Percentiles rank a stretch among this genome's conserved stretches.
phyloP scores from a whole-genome alignment of 1,140 invertebrate genomes.

The Archegozetes longisetosus region DNA sequence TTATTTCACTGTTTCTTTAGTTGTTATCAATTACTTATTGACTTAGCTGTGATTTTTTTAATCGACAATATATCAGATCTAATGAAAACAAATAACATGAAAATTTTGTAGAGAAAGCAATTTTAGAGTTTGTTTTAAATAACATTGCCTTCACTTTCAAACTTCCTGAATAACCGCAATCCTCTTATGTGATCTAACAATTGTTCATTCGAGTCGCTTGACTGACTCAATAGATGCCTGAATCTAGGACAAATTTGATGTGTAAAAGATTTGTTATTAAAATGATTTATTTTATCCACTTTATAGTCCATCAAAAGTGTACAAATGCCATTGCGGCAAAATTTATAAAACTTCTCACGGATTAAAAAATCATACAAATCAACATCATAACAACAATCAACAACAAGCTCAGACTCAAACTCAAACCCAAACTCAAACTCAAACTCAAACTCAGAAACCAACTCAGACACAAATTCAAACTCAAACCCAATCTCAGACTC shows the following conservation, averaged over 20 bases:
- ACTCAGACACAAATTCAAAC: not conserved
- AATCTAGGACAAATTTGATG: no score
- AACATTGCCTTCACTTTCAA: no score
- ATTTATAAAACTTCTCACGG: conserved; percentile 59
- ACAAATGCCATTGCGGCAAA: conserved; percentile 62
- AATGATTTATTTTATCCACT: conserved; percentile 23
- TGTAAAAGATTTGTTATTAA: no score
- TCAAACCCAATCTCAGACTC: no score
- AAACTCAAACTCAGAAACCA: not conserved
- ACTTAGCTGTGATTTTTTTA: not conserved
- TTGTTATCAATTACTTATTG: not conserved
- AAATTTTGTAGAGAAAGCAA: no score
- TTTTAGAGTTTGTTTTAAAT: no score
- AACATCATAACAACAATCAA: conserved; percentile 21
- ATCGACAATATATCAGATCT: not conserved
- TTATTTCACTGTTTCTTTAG: not conserved
- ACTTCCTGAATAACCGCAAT: no score
- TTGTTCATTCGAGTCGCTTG: no score
- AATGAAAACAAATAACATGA: no score
- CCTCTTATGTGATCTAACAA: not conserved
- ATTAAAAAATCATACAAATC: conserved; percentile 44
- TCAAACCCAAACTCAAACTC: not conserved
- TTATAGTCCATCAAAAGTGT: conserved; percentile 50
- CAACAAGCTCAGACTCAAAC: not conserved
- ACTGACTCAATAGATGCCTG: no score